Percentiles rank a stretch among this genome's conserved stretches.
Evolutionary conservation across 2,888 invertebrate genomes (phyloP).

Genomic region (Polyploca ridens): DNA sequence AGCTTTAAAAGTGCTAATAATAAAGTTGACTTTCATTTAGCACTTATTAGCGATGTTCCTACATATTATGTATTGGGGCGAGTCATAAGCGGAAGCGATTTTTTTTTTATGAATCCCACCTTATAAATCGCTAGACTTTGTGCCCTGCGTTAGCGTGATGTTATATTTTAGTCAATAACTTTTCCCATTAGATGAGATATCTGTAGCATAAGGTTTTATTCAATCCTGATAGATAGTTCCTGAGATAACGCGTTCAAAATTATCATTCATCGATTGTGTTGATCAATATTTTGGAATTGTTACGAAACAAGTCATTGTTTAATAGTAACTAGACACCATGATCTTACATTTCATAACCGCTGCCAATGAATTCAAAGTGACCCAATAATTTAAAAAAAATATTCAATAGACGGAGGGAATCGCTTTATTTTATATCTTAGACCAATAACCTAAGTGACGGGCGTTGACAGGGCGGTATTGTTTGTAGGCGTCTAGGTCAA

Average conservation of each 20-base stretch:
- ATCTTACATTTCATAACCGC: too few species aligned
- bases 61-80: conserved; percentile 15
- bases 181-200: too few species aligned
- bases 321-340: too few species aligned
- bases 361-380: background rate
- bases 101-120: background rate
- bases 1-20: conserved; percentile 10
- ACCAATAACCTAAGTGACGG: conserved; percentile 30
- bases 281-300: too few species aligned
- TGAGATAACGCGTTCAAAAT: too few species aligned
- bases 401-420: background rate
- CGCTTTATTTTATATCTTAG: conserved; percentile 26
- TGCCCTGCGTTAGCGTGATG: background rate
- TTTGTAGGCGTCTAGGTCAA: conserved; percentile 66
- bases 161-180: background rate
- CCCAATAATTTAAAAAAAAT: too few species aligned
- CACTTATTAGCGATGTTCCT: conserved; percentile 19
- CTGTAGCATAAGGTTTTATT: too few species aligned
- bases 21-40: conserved; percentile 35
- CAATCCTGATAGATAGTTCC: too few species aligned
- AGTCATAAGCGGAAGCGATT: conserved; percentile 14
- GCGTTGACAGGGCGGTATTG: conserved; percentile 50
- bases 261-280: too few species aligned
- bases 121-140: background rate
- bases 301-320: too few species aligned